Conservation (phyloP, 2,888 invertebrate genomes). For the Tanytarsus gracilentus region DNA sequence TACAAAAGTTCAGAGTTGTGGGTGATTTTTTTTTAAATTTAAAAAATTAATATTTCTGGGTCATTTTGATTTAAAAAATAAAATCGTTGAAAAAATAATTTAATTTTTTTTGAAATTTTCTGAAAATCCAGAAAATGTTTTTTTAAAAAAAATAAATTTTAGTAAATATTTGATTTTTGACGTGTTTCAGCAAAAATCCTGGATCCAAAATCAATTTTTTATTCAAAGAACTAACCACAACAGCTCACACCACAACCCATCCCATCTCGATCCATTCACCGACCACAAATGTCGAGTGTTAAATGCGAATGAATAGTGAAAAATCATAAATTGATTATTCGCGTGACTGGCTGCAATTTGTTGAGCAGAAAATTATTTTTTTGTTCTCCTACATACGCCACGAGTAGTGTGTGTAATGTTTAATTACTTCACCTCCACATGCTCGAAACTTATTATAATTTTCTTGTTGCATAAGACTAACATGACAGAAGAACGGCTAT, state of each 20-base stretch:
- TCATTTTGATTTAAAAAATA: too few relatives aligned
- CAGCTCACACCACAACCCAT: too few relatives aligned
- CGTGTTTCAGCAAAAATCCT: too few relatives aligned
- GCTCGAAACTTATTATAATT: neutral
- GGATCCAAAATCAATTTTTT: neutral
- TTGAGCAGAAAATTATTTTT: neutral
- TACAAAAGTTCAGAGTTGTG: too few relatives aligned
- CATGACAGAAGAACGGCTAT: neutral
- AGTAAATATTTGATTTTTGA: too few relatives aligned
- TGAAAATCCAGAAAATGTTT: too few relatives aligned
- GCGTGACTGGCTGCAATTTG: conserved; percentile 29
- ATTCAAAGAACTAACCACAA: neutral
- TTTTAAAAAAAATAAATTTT: too few relatives aligned
- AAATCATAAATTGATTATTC: conserved; percentile 28
- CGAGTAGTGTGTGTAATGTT: conserved; percentile 3
- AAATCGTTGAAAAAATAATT: too few relatives aligned
- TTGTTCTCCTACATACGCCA: neutral
- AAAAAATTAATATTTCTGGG: too few relatives aligned
- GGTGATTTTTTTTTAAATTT: too few relatives aligned
- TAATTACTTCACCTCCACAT: conserved; percentile 21
- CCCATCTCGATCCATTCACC: too few relatives aligned
- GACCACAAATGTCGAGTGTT: conserved; percentile 25
- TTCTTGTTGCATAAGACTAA: neutral
- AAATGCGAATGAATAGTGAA: conserved; percentile 28
- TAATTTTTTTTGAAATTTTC: too few relatives aligned